These are phyloP conservation scores for Phaetusa simplex DNA, from an alignment of 2,113 vertebrate species.

Conservation along the genomic window DNA sequence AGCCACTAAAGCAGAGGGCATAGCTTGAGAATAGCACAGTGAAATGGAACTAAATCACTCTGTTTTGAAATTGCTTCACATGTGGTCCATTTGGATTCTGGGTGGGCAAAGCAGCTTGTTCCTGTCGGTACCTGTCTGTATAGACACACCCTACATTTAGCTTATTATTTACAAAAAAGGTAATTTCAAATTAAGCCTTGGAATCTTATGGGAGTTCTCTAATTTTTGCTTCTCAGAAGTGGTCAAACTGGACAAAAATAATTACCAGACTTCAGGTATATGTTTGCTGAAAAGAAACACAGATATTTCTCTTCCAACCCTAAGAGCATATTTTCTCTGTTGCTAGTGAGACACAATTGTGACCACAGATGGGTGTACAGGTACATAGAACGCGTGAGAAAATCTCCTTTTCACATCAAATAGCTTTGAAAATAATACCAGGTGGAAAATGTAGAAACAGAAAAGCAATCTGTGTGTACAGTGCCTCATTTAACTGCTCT, in stretches of 20 bases:
- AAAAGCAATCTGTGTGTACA: background rate
- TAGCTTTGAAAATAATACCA: background rate
- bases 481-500: background rate
- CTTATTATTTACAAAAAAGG: background rate
- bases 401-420: background rate
- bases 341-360: background rate
- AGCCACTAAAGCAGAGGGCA: background rate
- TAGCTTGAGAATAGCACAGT: background rate
- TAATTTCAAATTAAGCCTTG: background rate
- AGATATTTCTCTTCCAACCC: background rate
- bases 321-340: background rate
- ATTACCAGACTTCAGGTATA: background rate
- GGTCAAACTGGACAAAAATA: background rate
- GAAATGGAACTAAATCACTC: background rate
- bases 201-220: background rate
- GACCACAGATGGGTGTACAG: background rate
- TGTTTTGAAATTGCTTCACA: background rate
- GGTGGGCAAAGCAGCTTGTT: background rate
- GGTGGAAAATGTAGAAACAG: background rate
- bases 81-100: background rate
- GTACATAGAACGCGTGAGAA: background rate
- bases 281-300: background rate
- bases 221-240: background rate
- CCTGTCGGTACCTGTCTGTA: background rate
- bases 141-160: background rate